phyloP scores from a whole-genome alignment of 2,797 vertebrate genomes.

The Prunella strophiata region DNA sequence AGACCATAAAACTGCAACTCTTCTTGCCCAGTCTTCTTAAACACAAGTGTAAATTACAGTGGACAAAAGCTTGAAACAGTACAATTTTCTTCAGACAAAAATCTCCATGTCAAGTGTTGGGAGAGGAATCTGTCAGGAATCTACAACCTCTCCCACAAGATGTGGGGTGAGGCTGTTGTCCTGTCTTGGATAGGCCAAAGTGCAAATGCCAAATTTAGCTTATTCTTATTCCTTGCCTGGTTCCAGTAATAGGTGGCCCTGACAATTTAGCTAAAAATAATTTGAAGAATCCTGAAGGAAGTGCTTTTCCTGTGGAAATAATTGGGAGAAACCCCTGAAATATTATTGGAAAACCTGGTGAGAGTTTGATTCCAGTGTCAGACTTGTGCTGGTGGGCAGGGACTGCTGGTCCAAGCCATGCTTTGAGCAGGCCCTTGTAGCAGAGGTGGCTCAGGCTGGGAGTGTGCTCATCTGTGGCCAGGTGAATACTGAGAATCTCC shows the following conservation, averaged over 20 bases:
- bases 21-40: not conserved
- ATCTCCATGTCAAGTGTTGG: not conserved
- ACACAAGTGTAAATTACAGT: not conserved
- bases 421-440: not conserved
- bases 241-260: not conserved
- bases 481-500: not conserved
- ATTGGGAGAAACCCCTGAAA: not conserved
- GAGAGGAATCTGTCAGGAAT: not conserved
- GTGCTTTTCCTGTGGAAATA: not conserved
- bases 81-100: not conserved
- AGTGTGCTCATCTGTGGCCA: not conserved
- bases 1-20: not conserved
- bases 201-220: not conserved
- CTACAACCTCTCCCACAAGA: not conserved
- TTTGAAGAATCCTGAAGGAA: not conserved
- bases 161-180: not conserved
- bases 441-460: not conserved
- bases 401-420: not conserved
- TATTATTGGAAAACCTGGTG: not conserved
- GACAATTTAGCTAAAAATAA: not conserved
- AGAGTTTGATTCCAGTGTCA: not conserved
- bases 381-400: not conserved
- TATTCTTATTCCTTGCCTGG: not conserved
- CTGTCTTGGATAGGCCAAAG: not conserved
- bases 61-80: not conserved